A percentile compares a stretch with the other conserved stretches of the same genome.
Evolutionary conservation across 2,797 vertebrate species (phyloP).

Genomic region (Taeniopygia guttata): DNA sequence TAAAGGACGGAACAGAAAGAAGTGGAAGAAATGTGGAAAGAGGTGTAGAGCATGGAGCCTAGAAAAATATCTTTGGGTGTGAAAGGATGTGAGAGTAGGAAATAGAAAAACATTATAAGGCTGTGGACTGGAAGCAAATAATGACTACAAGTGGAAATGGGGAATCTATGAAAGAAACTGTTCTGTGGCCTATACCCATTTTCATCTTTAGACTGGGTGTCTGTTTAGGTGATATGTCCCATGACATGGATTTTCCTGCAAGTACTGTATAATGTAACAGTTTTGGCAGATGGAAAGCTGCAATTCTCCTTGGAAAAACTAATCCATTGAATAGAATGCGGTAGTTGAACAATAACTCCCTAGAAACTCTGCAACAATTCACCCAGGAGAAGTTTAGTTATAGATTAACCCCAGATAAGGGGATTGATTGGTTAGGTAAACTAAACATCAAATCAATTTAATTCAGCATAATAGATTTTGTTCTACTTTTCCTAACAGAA

Average conservation of each 20-base stretch:
- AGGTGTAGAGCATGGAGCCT: not conserved
- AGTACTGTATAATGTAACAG: not conserved
- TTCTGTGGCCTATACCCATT: not conserved
- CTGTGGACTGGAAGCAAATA: not conserved
- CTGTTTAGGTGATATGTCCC: not conserved
- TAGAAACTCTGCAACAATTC: not conserved
- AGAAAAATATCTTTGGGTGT: not conserved
- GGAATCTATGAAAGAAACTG: not conserved
- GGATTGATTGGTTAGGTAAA: not conserved
- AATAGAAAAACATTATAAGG: not conserved
- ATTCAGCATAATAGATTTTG: not conserved
- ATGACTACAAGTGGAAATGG: not conserved
- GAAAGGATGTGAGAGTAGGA: not conserved
- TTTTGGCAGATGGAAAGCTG: constrained; percentile 2
- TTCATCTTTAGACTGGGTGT: not conserved
- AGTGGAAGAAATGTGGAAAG: not conserved
- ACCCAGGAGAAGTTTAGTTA: not conserved
- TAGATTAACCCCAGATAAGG: constrained; percentile 12
- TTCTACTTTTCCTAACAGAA: not conserved
- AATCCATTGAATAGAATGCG: not conserved
- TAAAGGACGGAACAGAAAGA: not conserved
- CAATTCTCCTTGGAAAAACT: not conserved
- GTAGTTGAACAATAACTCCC: constrained; percentile 25
- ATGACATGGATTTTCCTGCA: not conserved
- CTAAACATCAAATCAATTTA: not conserved